Evolutionary conservation across 2,888 invertebrate species (phyloP).

Genomic region (Hetaerina titia): DNA sequence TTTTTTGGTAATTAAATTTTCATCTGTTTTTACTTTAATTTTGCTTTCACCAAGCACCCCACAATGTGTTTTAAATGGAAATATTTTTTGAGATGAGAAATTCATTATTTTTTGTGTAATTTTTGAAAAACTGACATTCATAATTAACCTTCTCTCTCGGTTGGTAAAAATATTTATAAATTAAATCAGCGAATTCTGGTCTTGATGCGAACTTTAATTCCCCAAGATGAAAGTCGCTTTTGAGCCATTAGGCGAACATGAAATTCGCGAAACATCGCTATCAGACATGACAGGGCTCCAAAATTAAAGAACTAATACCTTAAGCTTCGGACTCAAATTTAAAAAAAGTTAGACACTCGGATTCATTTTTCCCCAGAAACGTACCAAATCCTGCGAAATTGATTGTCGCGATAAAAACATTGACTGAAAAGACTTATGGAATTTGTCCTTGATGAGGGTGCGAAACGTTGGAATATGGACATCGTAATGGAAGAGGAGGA

Average conservation of each 20-base stretch:
- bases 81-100: not conserved
- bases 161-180: not conserved
- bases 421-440: constrained; percentile 27
- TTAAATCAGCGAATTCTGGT: not conserved
- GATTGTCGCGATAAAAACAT: constrained; percentile 57
- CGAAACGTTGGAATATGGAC: not conserved
- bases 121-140: not conserved
- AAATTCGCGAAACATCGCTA: not conserved
- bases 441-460: constrained; percentile 36
- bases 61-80: too few relatives aligned
- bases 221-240: not conserved
- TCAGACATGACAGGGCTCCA: not conserved
- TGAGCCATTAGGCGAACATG: not conserved
- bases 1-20: too few relatives aligned
- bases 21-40: too few relatives aligned
- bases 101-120: not conserved
- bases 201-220: not conserved
- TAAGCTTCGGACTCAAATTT: not conserved
- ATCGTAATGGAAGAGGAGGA: not conserved
- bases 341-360: not conserved
- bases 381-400: constrained; percentile 45
- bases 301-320: constrained; percentile 20
- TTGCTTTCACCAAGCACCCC: too few relatives aligned
- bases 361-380: not conserved
- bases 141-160: not conserved